Evolutionary conservation across 2,888 invertebrate genomes (phyloP).

Genomic region (Pristionchus arcanus): DNA sequence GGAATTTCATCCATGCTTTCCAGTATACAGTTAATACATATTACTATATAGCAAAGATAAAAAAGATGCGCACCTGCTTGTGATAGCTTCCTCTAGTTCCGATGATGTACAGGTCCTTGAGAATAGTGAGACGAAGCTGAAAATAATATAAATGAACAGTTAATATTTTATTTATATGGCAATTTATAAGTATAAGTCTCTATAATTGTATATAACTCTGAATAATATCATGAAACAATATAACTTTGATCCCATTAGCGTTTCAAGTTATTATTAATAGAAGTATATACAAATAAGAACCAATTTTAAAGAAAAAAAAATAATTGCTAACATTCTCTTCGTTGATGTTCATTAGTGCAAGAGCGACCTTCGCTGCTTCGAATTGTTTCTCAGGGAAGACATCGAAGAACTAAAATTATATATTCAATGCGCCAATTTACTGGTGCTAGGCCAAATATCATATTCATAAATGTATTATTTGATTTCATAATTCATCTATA

Average conservation of each 20-base stretch:
- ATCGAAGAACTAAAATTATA: constrained; percentile 28
- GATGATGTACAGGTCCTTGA: constrained; percentile 6
- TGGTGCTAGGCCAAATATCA: neutral
- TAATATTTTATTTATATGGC: no score
- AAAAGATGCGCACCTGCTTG: neutral
- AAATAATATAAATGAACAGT: neutral
- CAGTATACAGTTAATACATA: no score
- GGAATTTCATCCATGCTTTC: neutral
- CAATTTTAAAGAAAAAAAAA: neutral
- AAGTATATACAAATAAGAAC: no score
- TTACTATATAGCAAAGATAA: neutral
- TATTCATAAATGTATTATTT: neutral
- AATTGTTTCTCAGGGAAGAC: neutral
- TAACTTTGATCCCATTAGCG: no score
- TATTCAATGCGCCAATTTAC: no score
- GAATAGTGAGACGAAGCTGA: constrained; percentile 43
- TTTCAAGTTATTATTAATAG: no score
- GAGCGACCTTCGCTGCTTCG: neutral
- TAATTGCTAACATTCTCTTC: constrained; percentile 30
- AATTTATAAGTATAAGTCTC: no score
- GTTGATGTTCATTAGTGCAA: neutral
- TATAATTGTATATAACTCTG: no score
- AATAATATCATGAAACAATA: no score
- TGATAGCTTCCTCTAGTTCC: neutral
- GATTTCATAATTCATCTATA: no score